Evolutionary conservation across 2,888 invertebrate genomes (phyloP), one percentile per base, ranked within the genome.

Genomic region (Eupithecia subumbrata): DNA sequence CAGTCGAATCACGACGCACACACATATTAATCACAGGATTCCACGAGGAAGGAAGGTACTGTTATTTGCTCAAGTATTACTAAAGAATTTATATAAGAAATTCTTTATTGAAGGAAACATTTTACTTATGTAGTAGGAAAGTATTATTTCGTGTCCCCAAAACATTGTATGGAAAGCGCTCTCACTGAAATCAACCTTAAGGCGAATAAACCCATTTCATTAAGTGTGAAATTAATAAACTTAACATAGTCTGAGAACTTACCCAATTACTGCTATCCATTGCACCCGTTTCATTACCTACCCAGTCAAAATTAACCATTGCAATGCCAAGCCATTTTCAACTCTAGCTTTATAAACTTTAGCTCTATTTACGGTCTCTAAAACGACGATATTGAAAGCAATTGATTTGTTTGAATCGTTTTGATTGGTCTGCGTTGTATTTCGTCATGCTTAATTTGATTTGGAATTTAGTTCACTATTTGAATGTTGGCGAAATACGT

Each of bases 211-310:
- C 63, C 48, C 40, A 63, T 68, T 68, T 63, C 60, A 74, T 72
- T 60, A 72, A 74, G 34, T 73, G 68, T 73, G 69, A 78, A 75
- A 71, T 79, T 77, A 78, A 74, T 76, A 76, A 77, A 77, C 73
- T 77, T 75, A 70, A 63, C 72, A 69, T 66, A 67, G 73, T 73
- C 69, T 67, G 68, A 75, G 74, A 75, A 72, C 76, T 70, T 69
- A 69, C 75, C 43, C 73, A 76, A 76, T 80, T 75, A 77, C 69
- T 78, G 64, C 71, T 64, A 78, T 76, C 73, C 69, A 63, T 71
- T 80, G 78, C 76, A 80, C 77, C 76, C 71, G 78, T 72, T 76
- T 64, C 71, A 73, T 69, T 74, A 64, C 43, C 22, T 74, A 64
- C 43, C 22, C 22, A 52, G 30, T 68, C 71, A 34, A 60, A 73